Percentiles rank a stretch among this genome's conserved stretches.
Conservation (phyloP, 2,888 invertebrate species). For the Metalampra italica region DNA sequence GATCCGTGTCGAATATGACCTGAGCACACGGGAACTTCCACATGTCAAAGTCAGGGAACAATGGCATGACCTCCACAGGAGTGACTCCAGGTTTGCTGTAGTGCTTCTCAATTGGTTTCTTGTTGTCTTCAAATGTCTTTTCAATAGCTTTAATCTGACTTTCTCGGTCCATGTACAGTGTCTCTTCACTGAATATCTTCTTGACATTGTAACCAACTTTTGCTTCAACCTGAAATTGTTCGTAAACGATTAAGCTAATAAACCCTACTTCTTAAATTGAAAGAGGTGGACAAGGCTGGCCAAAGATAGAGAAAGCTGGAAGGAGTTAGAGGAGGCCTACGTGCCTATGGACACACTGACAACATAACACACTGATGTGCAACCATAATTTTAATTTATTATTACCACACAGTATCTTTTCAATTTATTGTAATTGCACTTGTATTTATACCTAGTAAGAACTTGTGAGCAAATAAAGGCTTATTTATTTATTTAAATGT, state of each 20-base stretch:
- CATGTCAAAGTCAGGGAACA: conserved; percentile 97
- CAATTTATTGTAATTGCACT: too few relatives aligned
- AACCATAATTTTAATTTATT: too few relatives aligned
- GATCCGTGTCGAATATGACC: conserved; percentile 99
- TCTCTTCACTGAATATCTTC: conserved; percentile 94
- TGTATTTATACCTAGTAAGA: too few relatives aligned
- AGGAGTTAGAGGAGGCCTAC: too few relatives aligned
- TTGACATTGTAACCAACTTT: conserved; percentile 99
- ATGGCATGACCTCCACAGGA: conserved; percentile 89
- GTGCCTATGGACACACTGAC: too few relatives aligned
- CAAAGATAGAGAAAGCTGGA: too few relatives aligned
- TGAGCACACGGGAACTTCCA: conserved; percentile 99
- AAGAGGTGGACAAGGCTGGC: too few relatives aligned
- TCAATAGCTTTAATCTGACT: conserved; percentile 98
- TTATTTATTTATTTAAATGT: background rate
- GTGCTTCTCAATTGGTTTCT: conserved; percentile 90
- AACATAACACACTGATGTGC: too few relatives aligned
- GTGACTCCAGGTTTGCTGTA: conserved; percentile 97
- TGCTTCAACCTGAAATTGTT: conserved; percentile 86
- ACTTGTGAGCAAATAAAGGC: too few relatives aligned
- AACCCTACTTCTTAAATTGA: background rate
- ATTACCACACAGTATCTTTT: too few relatives aligned
- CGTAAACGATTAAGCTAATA: too few relatives aligned
- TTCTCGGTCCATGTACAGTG: conserved; percentile 96
- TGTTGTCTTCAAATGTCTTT: conserved; percentile 96